Evolutionary conservation across 2,888 invertebrate species (phyloP).

Genomic region (Standfussiana lucernea): DNA sequence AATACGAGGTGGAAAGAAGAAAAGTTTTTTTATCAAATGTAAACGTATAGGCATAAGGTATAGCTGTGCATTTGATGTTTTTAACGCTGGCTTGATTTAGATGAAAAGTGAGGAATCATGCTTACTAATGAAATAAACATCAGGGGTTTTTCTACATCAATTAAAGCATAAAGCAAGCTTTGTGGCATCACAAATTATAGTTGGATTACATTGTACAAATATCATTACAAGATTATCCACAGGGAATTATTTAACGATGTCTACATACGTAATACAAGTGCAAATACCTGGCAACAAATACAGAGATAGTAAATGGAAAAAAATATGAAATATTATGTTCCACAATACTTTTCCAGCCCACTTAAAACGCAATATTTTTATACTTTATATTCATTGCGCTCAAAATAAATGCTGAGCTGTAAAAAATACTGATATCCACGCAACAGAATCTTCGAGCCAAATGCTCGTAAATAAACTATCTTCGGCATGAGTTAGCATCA

Average conservation of each 20-base stretch:
- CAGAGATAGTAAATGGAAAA: constrained; percentile 29
- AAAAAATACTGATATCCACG: constrained; percentile 47
- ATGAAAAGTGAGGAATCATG: constrained; percentile 20
- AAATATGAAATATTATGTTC: constrained; percentile 20
- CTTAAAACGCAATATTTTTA: constrained; percentile 39
- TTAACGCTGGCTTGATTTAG: not conserved
- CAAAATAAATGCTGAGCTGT: constrained; percentile 55
- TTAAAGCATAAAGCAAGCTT: constrained; percentile 30
- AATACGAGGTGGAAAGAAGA: not conserved
- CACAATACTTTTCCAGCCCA: constrained; percentile 17
- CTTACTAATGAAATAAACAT: constrained; percentile 22
- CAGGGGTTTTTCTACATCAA: not conserved
- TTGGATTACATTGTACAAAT: constrained; percentile 18
- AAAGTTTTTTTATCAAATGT: not conserved
- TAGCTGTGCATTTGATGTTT: not conserved
- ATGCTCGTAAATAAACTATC: constrained; percentile 59
- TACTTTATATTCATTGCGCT: constrained; percentile 43
- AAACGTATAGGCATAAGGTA: not conserved
- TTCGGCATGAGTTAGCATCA: constrained; percentile 48
- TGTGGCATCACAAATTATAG: not conserved
- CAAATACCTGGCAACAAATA: constrained; percentile 36
- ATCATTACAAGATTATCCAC: constrained; percentile 29
- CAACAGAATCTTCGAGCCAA: constrained; percentile 56
- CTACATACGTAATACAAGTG: constrained; percentile 8
- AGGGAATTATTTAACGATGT: constrained; percentile 19